A percentile compares a stretch with the other conserved stretches of the same genome.
Conservation (phyloP, 92 coral and sea anemone species). For the Plumapathes pennacea region DNA sequence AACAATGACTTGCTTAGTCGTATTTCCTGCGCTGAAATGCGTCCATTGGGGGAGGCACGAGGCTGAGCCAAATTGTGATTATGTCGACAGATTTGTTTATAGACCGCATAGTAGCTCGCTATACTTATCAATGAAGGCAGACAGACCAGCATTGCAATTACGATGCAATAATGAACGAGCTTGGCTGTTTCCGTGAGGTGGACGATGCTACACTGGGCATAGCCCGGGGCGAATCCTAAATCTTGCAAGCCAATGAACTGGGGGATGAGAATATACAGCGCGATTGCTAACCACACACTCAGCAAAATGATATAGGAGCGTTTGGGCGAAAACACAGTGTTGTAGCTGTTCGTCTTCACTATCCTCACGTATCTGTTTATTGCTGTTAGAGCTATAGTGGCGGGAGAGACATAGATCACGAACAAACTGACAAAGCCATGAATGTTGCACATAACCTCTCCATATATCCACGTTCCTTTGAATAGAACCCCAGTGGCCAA, state of each 20-base stretch:
- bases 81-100: constrained; percentile 27
- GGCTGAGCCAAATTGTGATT: constrained; percentile 3
- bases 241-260: constrained; percentile 29
- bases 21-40: constrained; percentile 38
- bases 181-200: constrained; percentile 30
- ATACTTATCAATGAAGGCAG: constrained; percentile 11
- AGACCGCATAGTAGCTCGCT: constrained; percentile 48
- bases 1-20: constrained; percentile 47
- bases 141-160: constrained; percentile 11
- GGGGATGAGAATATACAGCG: constrained; percentile 25
- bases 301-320: constrained; percentile 20
- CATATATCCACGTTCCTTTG: constrained; percentile 43
- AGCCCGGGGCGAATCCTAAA: constrained; percentile 39
- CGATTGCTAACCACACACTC: constrained; percentile 23
- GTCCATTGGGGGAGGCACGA: neutral
- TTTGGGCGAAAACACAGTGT: constrained; percentile 22
- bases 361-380: constrained; percentile 36
- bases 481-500: constrained; percentile 36
- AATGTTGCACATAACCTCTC: constrained; percentile 27
- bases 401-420: constrained; percentile 35
- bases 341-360: constrained; percentile 23
- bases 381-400: constrained; percentile 34
- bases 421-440: constrained; percentile 42
- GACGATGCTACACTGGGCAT: constrained; percentile 46
- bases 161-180: constrained; percentile 30